Percentiles rank a stretch among this genome's conserved stretches.
Conservation (phyloP, 2,113 vertebrate species). For the Lontra canadensis region DNA sequence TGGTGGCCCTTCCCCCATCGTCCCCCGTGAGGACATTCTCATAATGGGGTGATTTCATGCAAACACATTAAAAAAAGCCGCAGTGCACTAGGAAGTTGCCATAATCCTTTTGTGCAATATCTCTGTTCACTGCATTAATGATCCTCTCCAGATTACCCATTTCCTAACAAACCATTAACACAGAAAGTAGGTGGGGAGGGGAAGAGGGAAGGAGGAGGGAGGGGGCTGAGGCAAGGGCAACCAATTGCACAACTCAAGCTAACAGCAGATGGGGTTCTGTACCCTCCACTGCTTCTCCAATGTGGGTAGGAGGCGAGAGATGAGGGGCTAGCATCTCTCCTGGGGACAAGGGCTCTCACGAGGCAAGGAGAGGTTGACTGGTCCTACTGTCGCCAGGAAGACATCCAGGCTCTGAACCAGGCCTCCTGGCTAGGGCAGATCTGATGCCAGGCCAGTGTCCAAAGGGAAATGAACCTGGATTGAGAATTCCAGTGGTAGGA, state of each 20-base stretch:
- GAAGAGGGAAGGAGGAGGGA: not conserved
- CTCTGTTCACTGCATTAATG: slow-evolving; percentile 12
- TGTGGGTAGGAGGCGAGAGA: not conserved
- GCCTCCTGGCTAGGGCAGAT: not conserved
- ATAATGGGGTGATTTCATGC: not conserved
- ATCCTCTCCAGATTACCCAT: not conserved
- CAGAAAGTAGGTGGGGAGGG: not conserved
- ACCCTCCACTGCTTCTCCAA: not conserved
- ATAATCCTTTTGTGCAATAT: not conserved
- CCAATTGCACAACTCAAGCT: not conserved
- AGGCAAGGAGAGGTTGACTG: rapidly evolving
- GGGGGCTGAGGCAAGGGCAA: not conserved
- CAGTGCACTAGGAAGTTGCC: not conserved
- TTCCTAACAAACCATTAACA: slow-evolving; percentile 38
- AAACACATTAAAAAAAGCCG: not conserved
- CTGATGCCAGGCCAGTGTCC: not conserved
- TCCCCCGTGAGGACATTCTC: not conserved
- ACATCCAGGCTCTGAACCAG: not conserved
- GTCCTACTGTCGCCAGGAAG: rapidly evolving
- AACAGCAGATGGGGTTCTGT: slow-evolving; percentile 55
- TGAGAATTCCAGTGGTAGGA: not conserved
- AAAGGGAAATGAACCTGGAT: rapidly evolving
- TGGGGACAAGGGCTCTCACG: not conserved
- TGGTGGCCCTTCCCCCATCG: not conserved
- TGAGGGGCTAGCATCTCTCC: not conserved